Evolutionary conservation across 2,797 vertebrate genomes (phyloP).

Genomic region (Pseudocheirus occidentalis): DNA sequence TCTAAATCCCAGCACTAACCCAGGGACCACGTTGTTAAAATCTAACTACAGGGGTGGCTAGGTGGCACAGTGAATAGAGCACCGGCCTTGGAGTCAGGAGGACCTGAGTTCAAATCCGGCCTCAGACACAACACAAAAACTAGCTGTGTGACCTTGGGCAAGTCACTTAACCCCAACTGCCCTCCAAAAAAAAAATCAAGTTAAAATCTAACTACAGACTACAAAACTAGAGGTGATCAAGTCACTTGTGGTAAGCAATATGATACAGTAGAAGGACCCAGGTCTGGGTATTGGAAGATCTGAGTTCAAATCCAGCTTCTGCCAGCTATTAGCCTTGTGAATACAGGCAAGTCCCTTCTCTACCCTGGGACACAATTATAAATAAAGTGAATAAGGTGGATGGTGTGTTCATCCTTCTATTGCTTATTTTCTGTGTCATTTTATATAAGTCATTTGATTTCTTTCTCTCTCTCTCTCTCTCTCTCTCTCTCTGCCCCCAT

Average conservation of each 20-base stretch:
- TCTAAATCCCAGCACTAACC: slow-evolving; percentile 8
- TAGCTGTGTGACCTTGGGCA: too few relatives aligned
- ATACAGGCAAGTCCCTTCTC: background rate
- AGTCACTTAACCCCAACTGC: too few relatives aligned
- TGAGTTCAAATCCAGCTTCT: background rate
- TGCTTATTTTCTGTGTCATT: background rate
- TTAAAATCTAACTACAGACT: background rate
- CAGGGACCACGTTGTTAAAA: background rate
- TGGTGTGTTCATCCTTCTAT: background rate
- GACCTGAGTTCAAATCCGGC: too few relatives aligned
- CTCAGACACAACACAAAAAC: too few relatives aligned
- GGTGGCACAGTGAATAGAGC: too few relatives aligned
- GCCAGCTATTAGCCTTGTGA: background rate
- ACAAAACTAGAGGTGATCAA: background rate
- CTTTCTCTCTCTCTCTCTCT: too few relatives aligned
- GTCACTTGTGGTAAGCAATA: background rate
- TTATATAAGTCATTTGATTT: background rate
- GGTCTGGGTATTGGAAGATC: background rate
- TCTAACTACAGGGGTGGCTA: background rate
- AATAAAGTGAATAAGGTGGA: background rate
- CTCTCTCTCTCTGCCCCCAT: too few relatives aligned
- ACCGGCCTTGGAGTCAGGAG: too few relatives aligned
- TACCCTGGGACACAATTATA: background rate
- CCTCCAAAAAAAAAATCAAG: too few relatives aligned
- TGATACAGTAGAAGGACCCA: background rate